Evolutionary conservation across 2,888 invertebrate genomes (phyloP), one percentile per base, ranked within the genome.

Genomic region (Deilephila elpenor): DNA sequence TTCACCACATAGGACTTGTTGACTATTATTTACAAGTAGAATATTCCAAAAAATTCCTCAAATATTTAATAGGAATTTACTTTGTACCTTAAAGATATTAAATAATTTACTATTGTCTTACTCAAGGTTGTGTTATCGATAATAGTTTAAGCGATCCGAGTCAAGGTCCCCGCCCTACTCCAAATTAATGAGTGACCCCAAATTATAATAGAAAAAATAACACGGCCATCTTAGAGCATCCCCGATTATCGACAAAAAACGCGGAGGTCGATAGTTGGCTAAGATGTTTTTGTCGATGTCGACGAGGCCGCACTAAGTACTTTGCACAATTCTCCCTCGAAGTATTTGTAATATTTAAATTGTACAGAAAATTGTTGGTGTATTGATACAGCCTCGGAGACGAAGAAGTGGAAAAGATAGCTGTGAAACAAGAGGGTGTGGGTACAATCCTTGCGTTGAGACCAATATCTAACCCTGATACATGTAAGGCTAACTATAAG

Each of bases 161-260:
- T 82, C 84, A 85, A 74, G 86, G 86, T 78, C 76, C 77, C 78
- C 76, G 83, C 76, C 82, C 84, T 85, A 83, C 85, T 86, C 82
- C 77, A 80, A 80, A 84, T 83, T 77, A 77, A 78, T 78, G 77
- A 79, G 75, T 84, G 86, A 86, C 88, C 86, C 84, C 83, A 67
- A 84, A 83, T 84, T 83, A 80, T 76, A 77, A 71, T 67, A 37
- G 74, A 79, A 81, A 84, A 90, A 88, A 25, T 86, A 84, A 80
- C 71, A 20, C 80, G 89, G 78, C 88, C 88, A 85, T 89, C 87
- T 80, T 71, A 75, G 87, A 80, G 78, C 88, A 89, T 90, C 90
- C 89, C 88, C 75, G 74, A 71, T 77, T 71, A 70, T 78, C 72
- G 74, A 75, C 79, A 88, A 88, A 89, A 89, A 89, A 78, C 76